Evolutionary conservation across 1,140 invertebrate species (phyloP).

Genomic region (Zaprionus taronus): DNA sequence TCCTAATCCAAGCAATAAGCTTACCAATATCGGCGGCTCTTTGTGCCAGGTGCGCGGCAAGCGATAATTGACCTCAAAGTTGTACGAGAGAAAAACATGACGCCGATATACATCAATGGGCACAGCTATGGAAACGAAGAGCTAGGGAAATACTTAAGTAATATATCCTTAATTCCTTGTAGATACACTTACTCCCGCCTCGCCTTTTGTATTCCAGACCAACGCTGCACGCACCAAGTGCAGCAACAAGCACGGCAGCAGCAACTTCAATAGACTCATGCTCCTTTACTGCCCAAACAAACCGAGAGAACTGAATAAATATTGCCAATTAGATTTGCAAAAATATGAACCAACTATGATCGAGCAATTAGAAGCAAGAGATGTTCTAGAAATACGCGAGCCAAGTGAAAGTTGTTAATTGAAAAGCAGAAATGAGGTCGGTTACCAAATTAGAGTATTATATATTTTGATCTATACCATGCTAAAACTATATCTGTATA

Average conservation of each 20-base stretch:
- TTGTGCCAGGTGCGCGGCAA: constrained; percentile 75
- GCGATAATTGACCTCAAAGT: constrained; percentile 89
- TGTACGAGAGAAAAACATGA: constrained; percentile 89
- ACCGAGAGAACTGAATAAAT: constrained; percentile 15
- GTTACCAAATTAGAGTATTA: constrained; percentile 5
- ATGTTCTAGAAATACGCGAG: constrained; percentile 18
- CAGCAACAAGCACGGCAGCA: constrained; percentile 3
- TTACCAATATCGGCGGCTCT: constrained; percentile 53
- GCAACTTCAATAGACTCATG: neutral
- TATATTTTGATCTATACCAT: constrained; percentile 52
- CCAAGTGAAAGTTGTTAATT: constrained; percentile 73
- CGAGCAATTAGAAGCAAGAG: constrained; percentile 48
- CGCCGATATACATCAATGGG: constrained; percentile 88
- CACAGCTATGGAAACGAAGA: constrained; percentile 89
- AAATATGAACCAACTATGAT: constrained; percentile 32
- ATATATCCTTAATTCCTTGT: neutral
- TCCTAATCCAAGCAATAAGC: neutral
- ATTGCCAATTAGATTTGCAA: neutral
- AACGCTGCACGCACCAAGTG: constrained; percentile 14
- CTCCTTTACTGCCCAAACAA: neutral
- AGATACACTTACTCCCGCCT: constrained; percentile 35
- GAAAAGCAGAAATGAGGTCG: constrained; percentile 41
- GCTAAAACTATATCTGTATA: neutral
- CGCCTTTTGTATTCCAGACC: constrained; percentile 62
- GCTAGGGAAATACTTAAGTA: constrained; percentile 27